phyloP scores from a whole-genome alignment of 2,113 vertebrate genomes.

The Narcine bancroftii region DNA sequence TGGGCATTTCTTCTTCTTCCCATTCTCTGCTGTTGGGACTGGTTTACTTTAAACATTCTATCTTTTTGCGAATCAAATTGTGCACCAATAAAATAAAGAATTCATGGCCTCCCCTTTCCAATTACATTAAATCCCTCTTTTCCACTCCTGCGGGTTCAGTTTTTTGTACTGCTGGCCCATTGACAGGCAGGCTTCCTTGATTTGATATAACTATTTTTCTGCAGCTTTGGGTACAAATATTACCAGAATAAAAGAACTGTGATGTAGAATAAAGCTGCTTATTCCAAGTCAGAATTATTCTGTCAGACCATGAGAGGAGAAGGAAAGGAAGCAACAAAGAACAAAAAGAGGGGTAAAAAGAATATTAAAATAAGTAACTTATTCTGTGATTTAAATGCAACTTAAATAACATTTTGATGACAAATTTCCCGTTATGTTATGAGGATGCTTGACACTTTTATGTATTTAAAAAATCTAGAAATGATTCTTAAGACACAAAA shows the following conservation, averaged over 20 bases:
- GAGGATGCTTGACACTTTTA: neutral
- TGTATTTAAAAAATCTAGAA: constrained; percentile 13
- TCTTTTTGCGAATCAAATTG: neutral
- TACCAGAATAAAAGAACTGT: neutral
- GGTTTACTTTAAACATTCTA: constrained; percentile 7
- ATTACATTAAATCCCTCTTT: neutral
- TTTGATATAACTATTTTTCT: constrained; percentile 22
- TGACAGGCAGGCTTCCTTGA: neutral
- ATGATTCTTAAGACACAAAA: constrained; percentile 14
- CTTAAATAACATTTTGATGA: neutral
- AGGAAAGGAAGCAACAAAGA: neutral
- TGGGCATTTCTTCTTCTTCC: neutral
- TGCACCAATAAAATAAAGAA: too few species aligned
- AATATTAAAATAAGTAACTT: neutral
- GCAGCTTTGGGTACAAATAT: neutral
- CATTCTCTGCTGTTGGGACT: neutral
- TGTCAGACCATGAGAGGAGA: neutral
- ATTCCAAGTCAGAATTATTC: neutral
- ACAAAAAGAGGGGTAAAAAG: neutral
- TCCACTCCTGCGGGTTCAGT: neutral
- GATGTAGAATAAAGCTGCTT: neutral
- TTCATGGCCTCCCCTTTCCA: too few species aligned
- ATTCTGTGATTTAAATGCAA: neutral
- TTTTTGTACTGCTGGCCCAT: neutral
- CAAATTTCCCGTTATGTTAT: neutral